These are phyloP conservation scores for Eilema sororculum DNA, from an alignment of 2,888 invertebrate genomes.

Conservation along the genomic window DNA sequence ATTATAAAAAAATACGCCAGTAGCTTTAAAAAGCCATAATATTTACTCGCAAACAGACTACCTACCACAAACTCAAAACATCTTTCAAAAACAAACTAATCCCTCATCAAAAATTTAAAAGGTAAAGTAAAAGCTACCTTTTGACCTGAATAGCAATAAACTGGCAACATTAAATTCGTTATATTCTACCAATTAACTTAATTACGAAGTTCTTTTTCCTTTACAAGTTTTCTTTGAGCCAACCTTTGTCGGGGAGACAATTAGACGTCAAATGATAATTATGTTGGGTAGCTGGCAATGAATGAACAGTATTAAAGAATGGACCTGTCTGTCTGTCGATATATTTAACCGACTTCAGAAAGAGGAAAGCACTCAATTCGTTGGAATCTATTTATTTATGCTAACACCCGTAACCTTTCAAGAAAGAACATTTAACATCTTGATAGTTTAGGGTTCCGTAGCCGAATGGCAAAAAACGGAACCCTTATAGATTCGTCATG, in stretches of 20 bases:
- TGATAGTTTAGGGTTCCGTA: too few relatives aligned
- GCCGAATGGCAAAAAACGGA: too few relatives aligned
- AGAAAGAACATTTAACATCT: too few relatives aligned
- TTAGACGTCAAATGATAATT: slow-evolving; percentile 38
- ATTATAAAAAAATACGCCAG: neutral
- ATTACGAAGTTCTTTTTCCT: slow-evolving; percentile 39
- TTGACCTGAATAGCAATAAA: slow-evolving; percentile 14
- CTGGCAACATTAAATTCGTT: slow-evolving; percentile 27
- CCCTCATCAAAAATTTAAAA: slow-evolving; percentile 1
- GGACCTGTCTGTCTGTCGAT: neutral
- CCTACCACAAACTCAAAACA: neutral
- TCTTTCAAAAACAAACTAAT: neutral
- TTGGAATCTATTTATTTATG: too few relatives aligned
- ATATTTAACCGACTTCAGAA: too few relatives aligned
- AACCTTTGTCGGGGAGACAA: slow-evolving; percentile 35
- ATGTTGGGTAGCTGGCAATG: slow-evolving; percentile 26
- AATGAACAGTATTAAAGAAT: neutral
- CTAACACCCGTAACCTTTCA: too few relatives aligned
- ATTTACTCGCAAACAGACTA: neutral
- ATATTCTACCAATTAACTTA: slow-evolving; percentile 46
- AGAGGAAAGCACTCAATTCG: too few relatives aligned
- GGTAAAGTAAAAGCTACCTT: slow-evolving; percentile 5
- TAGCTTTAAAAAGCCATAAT: neutral
- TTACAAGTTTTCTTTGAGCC: slow-evolving; percentile 33
- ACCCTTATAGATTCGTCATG: too few relatives aligned